These are phyloP conservation scores for Novumbra hubbsi DNA, from an alignment of 2,797 vertebrate genomes.

Conservation along the genomic window DNA sequence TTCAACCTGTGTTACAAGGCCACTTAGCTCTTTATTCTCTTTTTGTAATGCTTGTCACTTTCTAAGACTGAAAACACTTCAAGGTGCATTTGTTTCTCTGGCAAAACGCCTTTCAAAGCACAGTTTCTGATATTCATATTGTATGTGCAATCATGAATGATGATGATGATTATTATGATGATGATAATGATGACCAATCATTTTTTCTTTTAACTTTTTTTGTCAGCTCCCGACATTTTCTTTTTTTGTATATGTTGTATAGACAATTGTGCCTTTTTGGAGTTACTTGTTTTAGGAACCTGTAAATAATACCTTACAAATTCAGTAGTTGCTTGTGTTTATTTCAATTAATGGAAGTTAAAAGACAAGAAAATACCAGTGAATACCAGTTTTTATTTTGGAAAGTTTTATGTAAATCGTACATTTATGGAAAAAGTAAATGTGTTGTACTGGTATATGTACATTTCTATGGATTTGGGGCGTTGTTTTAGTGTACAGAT, in stretches of 20 bases:
- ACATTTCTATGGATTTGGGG: slow-evolving; percentile 95
- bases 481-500: slow-evolving; percentile 95
- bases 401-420: slow-evolving; percentile 78
- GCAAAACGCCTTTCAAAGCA: slow-evolving; percentile 90
- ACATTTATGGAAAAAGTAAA: slow-evolving; percentile 81
- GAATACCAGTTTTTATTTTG: slow-evolving; percentile 70
- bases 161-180: slow-evolving; percentile 69
- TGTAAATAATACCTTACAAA: slow-evolving; percentile 93
- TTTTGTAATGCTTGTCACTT: slow-evolving; percentile 79
- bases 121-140: slow-evolving; percentile 95
- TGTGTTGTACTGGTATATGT: slow-evolving; percentile 98
- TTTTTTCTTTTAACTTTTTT: slow-evolving; percentile 75
- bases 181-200: slow-evolving; percentile 84
- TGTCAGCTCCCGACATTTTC: slow-evolving; percentile 81
- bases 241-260: slow-evolving; percentile 99
- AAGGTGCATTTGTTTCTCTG: slow-evolving; percentile 73
- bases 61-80: slow-evolving; percentile 85
- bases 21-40: slow-evolving; percentile 49
- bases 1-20: neutral
- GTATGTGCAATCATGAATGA: slow-evolving; percentile 95
- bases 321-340: slow-evolving; percentile 90
- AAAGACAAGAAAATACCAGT: slow-evolving; percentile 58
- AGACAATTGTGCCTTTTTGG: slow-evolving; percentile 98
- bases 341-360: slow-evolving; percentile 70
- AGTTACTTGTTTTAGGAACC: slow-evolving; percentile 90